Percentiles rank a stretch among this genome's conserved stretches.
Conservation (phyloP, 2,113 vertebrate genomes). For the Sitta europaea region DNA sequence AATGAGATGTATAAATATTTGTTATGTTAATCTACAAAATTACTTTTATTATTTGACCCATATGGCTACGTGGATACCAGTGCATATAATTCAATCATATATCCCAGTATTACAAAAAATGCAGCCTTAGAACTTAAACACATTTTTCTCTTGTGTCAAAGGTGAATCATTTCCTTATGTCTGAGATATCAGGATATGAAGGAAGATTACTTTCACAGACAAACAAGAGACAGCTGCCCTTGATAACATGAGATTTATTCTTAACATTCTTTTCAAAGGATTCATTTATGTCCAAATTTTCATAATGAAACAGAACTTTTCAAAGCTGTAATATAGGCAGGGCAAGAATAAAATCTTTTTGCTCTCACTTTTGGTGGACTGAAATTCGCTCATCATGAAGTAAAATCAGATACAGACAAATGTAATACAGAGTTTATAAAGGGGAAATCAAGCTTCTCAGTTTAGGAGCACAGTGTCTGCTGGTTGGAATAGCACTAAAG, state of each 20-base stretch:
- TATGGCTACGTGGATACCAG: conserved; percentile 14
- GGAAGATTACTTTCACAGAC: conserved; percentile 57
- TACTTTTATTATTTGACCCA: conserved; percentile 54
- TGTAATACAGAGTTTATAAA: not conserved
- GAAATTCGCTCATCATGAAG: not conserved
- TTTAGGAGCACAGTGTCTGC: not conserved
- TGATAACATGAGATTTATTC: conserved; percentile 37
- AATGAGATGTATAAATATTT: conserved; percentile 45
- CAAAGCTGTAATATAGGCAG: not conserved
- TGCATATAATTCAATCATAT: not conserved
- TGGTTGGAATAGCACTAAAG: not conserved
- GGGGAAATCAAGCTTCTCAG: not conserved
- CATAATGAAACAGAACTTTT: not conserved
- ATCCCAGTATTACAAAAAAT: conserved; percentile 18
- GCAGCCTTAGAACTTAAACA: conserved; percentile 31
- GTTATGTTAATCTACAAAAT: conserved; percentile 38
- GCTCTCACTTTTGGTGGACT: not conserved
- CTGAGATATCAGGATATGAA: conserved; percentile 50
- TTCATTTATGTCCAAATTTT: conserved; percentile 47
- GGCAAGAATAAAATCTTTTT: not conserved
- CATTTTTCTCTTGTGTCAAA: conserved; percentile 56
- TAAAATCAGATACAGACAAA: not conserved
- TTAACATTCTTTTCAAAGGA: conserved; percentile 31
- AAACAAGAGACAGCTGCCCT: conserved; percentile 54
- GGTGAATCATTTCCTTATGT: conserved; percentile 58